phyloP scores from a whole-genome alignment of 2,888 invertebrate genomes.

The Resseliella maxima region DNA sequence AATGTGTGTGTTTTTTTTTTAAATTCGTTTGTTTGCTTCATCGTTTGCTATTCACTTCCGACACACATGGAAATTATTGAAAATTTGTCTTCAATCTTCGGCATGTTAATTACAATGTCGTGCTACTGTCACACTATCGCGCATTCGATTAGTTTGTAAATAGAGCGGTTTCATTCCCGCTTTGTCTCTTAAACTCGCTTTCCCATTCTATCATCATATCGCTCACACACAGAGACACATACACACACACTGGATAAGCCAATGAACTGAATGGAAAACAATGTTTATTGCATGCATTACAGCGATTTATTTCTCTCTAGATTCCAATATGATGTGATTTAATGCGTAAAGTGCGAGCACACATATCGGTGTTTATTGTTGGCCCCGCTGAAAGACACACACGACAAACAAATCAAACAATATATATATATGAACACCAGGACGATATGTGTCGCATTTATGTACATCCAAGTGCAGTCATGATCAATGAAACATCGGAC shows the following conservation, averaged over 20 bases:
- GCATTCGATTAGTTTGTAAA: conserved; percentile 15
- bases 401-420: conserved; percentile 49
- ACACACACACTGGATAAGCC: neutral
- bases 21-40: too few relatives aligned
- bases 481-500: conserved; percentile 47
- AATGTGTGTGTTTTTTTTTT: neutral
- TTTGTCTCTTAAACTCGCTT: too few relatives aligned
- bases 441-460: neutral
- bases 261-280: neutral
- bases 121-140: conserved; percentile 47
- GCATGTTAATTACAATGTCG: conserved; percentile 43
- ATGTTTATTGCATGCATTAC: conserved; percentile 53
- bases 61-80: conserved; percentile 11
- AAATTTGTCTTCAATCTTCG: conserved; percentile 53
- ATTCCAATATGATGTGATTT: conserved; percentile 54
- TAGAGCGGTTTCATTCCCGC: neutral
- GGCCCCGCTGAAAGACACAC: conserved; percentile 38
- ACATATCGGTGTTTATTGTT: conserved; percentile 27
- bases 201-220: too few relatives aligned
- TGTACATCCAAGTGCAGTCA: neutral
- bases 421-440: conserved; percentile 23
- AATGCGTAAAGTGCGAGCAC: conserved; percentile 49
- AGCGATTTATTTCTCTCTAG: conserved; percentile 51
- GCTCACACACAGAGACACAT: neutral
- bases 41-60: conserved; percentile 13